Percentiles rank a stretch among this genome's conserved stretches.
phyloP scores from a whole-genome alignment of 2,113 vertebrate species.

The Rhinopithecus roxellana region DNA sequence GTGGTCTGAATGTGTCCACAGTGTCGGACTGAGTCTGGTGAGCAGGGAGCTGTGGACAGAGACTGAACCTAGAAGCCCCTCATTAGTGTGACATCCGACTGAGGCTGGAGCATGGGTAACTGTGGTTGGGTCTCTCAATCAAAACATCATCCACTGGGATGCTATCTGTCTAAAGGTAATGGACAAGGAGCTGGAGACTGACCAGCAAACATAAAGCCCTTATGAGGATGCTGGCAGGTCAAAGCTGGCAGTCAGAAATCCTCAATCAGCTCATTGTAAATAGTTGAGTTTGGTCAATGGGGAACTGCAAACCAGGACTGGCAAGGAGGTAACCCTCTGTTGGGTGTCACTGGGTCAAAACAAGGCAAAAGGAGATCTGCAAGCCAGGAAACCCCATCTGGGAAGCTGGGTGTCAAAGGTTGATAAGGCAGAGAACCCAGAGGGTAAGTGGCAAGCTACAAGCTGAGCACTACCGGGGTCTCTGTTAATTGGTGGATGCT shows the following conservation, averaged over 20 bases:
- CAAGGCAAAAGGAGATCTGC: background rate
- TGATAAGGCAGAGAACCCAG: background rate
- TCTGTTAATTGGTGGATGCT: rapidly evolving
- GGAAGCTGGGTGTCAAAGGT: background rate
- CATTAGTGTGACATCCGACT: background rate
- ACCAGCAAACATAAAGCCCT: background rate
- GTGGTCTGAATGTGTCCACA: background rate
- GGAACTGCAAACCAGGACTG: background rate
- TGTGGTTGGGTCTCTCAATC: background rate
- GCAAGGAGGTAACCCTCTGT: background rate
- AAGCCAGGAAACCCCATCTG: background rate
- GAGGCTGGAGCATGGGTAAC: background rate
- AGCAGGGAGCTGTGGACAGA: background rate
- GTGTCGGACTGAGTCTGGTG: too few species aligned
- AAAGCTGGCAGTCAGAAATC: background rate
- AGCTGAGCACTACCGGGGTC: too few species aligned
- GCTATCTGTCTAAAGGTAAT: background rate
- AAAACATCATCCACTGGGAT: background rate
- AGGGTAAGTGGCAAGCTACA: too few species aligned
- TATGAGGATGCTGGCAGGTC: background rate
- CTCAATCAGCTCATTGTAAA: background rate
- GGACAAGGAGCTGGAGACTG: background rate
- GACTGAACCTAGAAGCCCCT: background rate
- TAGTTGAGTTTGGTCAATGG: background rate
- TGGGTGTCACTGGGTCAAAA: background rate